Percentiles rank a stretch among this genome's conserved stretches.
These are phyloP conservation scores for Pocillopora verrucosa DNA, from an alignment of 64 coral and sea anemone genomes.

Conservation along the genomic window DNA sequence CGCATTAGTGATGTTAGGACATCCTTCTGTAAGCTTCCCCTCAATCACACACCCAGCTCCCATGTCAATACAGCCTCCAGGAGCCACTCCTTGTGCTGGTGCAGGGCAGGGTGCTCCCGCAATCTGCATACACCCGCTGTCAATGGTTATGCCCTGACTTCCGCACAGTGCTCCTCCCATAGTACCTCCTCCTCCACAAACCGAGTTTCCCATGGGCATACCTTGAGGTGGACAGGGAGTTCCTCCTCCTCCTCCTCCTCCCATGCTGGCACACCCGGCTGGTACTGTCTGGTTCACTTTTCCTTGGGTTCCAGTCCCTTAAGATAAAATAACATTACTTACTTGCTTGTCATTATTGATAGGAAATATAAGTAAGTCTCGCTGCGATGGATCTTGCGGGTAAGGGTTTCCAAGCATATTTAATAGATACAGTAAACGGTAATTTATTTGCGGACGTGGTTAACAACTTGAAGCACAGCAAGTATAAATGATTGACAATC, in stretches of 20 bases:
- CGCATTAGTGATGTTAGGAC: background rate
- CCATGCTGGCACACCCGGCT: background rate
- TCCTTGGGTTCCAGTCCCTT: background rate
- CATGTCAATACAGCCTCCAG: background rate
- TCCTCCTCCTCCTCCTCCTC: background rate
- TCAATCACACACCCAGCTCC: conserved; percentile 25
- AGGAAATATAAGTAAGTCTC: no score
- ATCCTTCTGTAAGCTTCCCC: conserved; percentile 12
- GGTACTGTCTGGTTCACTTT: conserved; percentile 13
- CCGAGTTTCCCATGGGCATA: background rate
- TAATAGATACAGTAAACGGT: no score
- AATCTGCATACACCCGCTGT: conserved; percentile 10
- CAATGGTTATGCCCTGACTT: background rate
- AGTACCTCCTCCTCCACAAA: background rate
- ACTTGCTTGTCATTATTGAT: no score
- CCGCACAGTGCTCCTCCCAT: background rate
- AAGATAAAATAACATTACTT: background rate
- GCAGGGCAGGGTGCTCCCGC: background rate
- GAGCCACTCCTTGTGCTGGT: background rate
- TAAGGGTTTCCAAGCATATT: no score
- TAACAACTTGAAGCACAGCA: no score
- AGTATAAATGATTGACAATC: no score
- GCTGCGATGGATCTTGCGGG: no score
- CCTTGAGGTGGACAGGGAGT: conserved; percentile 17
- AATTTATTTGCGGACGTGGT: no score